A percentile compares a stretch with the other conserved stretches of the same genome.
phyloP scores from a whole-genome alignment of 2,113 vertebrate genomes.

The Mionectes macconnelli region DNA sequence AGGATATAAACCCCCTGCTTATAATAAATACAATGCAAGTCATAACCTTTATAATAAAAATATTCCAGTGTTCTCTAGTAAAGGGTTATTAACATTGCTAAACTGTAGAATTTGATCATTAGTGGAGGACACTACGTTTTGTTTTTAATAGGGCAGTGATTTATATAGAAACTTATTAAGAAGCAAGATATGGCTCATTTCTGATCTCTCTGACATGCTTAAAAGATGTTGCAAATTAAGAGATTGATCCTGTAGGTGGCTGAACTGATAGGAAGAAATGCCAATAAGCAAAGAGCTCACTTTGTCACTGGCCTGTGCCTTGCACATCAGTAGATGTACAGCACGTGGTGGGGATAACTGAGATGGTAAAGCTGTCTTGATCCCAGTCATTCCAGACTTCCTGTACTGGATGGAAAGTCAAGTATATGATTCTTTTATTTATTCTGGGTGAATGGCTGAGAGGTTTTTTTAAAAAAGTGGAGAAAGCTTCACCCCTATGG shows the following conservation, averaged over 20 bases:
- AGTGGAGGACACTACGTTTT: slow-evolving; percentile 1
- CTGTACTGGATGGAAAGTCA: not conserved
- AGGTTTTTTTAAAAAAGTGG: rapidly evolving
- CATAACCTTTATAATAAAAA: slow-evolving; percentile 55
- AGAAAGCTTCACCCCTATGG: not conserved
- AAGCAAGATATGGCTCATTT: slow-evolving; percentile 48
- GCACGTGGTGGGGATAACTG: not conserved
- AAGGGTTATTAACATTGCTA: slow-evolving; percentile 37
- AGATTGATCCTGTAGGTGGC: slow-evolving; percentile 28
- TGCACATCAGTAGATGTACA: not conserved
- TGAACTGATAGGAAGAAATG: slow-evolving; percentile 10
- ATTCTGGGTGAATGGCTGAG: not conserved
- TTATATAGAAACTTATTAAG: slow-evolving; percentile 49
- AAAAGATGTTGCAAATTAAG: slow-evolving; percentile 58
- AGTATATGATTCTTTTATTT: rapidly evolving
- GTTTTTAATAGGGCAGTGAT: slow-evolving; percentile 61
- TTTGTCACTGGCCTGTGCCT: not conserved
- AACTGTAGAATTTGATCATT: slow-evolving; percentile 43
- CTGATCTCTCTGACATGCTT: slow-evolving; percentile 41
- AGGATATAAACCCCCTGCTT: not conserved
- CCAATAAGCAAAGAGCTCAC: not conserved
- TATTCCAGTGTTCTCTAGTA: not conserved
- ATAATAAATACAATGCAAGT: slow-evolving; percentile 48
- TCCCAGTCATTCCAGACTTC: not conserved
- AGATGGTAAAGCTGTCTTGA: not conserved